phyloP scores from a whole-genome alignment of 2,113 vertebrate species.

The Pseudolaguvia tuberculata region DNA sequence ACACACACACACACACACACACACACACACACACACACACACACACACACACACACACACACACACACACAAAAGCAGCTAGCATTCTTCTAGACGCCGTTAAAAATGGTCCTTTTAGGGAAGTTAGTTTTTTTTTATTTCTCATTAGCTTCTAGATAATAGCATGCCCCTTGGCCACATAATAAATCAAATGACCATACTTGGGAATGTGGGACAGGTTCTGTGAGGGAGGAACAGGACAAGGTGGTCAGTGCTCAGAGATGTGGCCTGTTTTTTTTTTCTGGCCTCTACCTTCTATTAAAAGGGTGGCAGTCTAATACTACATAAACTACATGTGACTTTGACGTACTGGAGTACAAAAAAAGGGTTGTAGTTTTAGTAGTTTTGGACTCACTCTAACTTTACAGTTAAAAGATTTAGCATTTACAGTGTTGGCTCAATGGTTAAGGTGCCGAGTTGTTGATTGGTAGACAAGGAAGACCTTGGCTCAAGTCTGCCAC shows the following conservation, averaged over 20 bases:
- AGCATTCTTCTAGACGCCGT: background rate
- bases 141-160: constrained; percentile 39
- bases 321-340: background rate
- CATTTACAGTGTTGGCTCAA: too few relatives aligned
- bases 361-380: constrained; percentile 7
- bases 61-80: too few relatives aligned
- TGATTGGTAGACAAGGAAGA: too few relatives aligned
- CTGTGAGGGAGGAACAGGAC: constrained; percentile 17
- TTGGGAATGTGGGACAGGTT: constrained; percentile 33
- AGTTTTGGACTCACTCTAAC: constrained; percentile 8
- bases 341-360: background rate
- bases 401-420: too few relatives aligned
- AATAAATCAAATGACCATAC: constrained; percentile 37
- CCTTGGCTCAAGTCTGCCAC: too few relatives aligned
- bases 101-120: constrained; percentile 19
- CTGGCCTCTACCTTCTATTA: constrained; percentile 21
- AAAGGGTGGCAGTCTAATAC: background rate
- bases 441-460: too few relatives aligned
- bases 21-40: too few relatives aligned
- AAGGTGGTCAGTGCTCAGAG: constrained; percentile 27
- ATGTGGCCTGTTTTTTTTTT: constrained; percentile 32
- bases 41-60: too few relatives aligned
- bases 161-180: constrained; percentile 31
- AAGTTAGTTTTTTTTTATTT: constrained; percentile 25
- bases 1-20: too few relatives aligned